Evolutionary conservation across 2,888 invertebrate species (phyloP).

Genomic region (Cordilura impudica): DNA sequence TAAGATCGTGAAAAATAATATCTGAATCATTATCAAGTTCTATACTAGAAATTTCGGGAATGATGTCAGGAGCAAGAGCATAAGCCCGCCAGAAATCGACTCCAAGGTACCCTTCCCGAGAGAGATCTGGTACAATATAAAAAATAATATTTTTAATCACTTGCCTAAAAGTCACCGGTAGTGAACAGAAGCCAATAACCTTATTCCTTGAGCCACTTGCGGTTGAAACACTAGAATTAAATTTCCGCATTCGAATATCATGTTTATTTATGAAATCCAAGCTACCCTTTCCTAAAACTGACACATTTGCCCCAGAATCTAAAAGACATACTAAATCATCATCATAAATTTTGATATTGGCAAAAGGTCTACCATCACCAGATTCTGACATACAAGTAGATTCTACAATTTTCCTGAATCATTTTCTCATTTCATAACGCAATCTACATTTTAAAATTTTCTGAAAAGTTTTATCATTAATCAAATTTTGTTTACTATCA

Average conservation of each 20-base stretch:
- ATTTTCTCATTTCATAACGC: background rate
- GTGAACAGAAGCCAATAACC: background rate
- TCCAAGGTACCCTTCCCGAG: slow-evolving; percentile 9
- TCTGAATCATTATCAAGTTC: too few species aligned
- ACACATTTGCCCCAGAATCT: slow-evolving; percentile 28
- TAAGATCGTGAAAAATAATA: too few species aligned
- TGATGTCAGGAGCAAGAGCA: background rate
- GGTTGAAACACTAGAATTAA: slow-evolving; percentile 18
- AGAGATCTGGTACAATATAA: slow-evolving; percentile 8
- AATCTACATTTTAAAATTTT: slow-evolving; percentile 11
- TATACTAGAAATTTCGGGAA: background rate
- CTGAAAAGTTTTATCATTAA: too few species aligned
- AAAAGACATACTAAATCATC: background rate
- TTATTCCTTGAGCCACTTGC: slow-evolving; percentile 17
- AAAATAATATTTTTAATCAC: slow-evolving; percentile 15
- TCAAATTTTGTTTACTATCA: too few species aligned
- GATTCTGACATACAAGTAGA: background rate
- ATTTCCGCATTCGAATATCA: background rate
- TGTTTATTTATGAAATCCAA: slow-evolving; percentile 14
- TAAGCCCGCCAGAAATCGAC: slow-evolving; percentile 2
- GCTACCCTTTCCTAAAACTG: slow-evolving; percentile 27
- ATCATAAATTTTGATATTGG: background rate
- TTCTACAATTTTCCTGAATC: background rate
- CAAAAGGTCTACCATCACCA: slow-evolving; percentile 22
- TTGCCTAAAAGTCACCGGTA: slow-evolving; percentile 6